Evolutionary conservation across 1,140 invertebrate species (phyloP).

Genomic region (Drosophila lowei): DNA sequence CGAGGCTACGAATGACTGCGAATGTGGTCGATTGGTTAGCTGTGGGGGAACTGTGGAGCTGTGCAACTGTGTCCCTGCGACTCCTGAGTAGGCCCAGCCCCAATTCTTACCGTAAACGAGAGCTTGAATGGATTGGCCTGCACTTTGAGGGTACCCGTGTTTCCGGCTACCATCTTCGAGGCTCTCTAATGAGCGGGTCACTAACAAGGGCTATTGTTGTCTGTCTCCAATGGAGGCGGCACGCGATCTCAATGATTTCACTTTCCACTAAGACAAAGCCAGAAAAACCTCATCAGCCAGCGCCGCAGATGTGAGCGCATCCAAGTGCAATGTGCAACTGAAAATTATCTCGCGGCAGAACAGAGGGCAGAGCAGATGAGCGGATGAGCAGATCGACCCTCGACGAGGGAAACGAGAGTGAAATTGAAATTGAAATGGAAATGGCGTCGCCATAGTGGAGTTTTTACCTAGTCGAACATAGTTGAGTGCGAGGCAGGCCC

Average conservation of each 20-base stretch:
- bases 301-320: conserved; percentile 39
- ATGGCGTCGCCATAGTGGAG: conserved; percentile 22
- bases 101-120: conserved; percentile 73
- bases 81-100: background rate
- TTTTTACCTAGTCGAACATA: conserved; percentile 70
- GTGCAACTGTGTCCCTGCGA: background rate
- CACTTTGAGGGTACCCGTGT: conserved; percentile 46
- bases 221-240: conserved; percentile 19
- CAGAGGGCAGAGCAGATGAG: conserved; percentile 40
- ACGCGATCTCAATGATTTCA: conserved; percentile 71
- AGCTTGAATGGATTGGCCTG: conserved; percentile 68
- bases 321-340: conserved; percentile 74
- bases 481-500: conserved; percentile 50
- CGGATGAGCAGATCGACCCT: conserved; percentile 18
- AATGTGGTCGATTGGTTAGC: background rate
- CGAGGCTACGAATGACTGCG: conserved; percentile 55
- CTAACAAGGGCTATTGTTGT: conserved; percentile 57
- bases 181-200: conserved; percentile 23
- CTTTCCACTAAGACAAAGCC: conserved; percentile 46
- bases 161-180: conserved; percentile 70
- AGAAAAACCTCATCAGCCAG: background rate
- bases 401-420: conserved; percentile 38
- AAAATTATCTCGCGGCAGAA: conserved; percentile 28
- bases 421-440: conserved; percentile 32
- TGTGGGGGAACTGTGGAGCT: conserved; percentile 12